Base-by-base conservation (phyloP, 2,113 vertebrate genomes). In the Geothlypis trichas region DNA sequence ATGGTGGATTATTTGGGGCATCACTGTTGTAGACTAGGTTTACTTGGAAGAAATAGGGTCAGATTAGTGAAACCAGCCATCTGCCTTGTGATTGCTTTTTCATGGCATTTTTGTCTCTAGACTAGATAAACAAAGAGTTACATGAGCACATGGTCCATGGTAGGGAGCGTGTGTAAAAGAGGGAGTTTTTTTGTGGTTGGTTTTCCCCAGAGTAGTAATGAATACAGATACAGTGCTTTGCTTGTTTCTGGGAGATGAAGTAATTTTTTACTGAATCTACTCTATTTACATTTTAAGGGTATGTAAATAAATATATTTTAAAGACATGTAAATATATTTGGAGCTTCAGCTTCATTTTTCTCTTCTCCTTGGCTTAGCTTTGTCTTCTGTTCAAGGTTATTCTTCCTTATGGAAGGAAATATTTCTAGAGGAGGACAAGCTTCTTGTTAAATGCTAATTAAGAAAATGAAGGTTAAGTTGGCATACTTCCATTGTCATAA, bases 401-500 rank as follows among this genome's bases (percentile, higher is more conserved):
- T 68, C 92, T 94, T 92, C 96, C 95, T 95, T 96, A 95, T 96
- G 95, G 95, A 96, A 88, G 47, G 76, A 93, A 84, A 73, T 94
- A 86, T 93, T 94, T 97, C 83, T 90, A 94, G 90, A 89, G 58
- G 82, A 96, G 73, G 82, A 88, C 68, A 89, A 90, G 78, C 83
- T 93, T 95, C 95, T 90, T 95, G 90, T 94, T 91, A 97, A 95
- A 97, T 96, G 94, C 96, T 96, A 97, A 97, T 97, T 97, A 95
- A 92, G 92, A 96, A 96, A 94, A 93, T 52, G 75, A 97, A 96
- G 96, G 96, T 97, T 97, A 96, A 3, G 4, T 89, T 97, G 95
- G 96, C 95, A 88, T 88, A 24, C 57, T 96, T 97, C 95, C 92
- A 96, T 94, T 96, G 92, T 96, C 93, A 95, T 87, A 78, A 79